Base-by-base conservation (phyloP, 2,888 invertebrate species). In the Exephanes ischioxanthus region DNA sequence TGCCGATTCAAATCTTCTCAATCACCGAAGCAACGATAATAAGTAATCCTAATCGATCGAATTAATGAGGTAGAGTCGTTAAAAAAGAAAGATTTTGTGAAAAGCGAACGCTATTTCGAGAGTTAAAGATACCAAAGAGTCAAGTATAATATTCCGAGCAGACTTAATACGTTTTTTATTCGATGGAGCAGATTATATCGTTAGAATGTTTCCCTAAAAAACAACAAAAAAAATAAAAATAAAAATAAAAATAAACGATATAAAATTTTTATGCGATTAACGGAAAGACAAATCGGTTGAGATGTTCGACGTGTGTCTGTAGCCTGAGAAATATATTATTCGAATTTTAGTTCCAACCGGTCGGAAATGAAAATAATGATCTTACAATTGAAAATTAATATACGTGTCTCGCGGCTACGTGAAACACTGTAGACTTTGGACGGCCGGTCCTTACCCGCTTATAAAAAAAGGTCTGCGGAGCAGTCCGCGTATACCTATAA, bases 361-460 rank as follows among this genome's bases (percentile, higher is more conserved):
- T 16, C 30, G 11, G 14, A n/a, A 33, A 71, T 19, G 14, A 67
- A 55, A 67, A 26, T 26, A 68, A 51, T 45, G 45, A n/a, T 11
- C 22, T 30, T 51, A 19, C 26, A 63, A 77, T 78, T 26, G 48
- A 66, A 37, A 41, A 63, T 45, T 70, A 55, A 66, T 58, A 58
- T 67, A 85, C 82, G 79, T 67, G 71, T 22, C 67, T 80, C 76
- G 66, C 79, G 82, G 80, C 41, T 82, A 51, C n/a, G 2, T 33
- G 58, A 19, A 70, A 66, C 55, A 70, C 73, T 37, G 9, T 75
- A 85, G 71, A 66, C 61, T 77, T 72, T 80, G 85, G 80, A 85
- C 85, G 85, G 83, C 83, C 80, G 71, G 76, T 85, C 80, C 80
- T 80, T 72, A 77, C 55, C 4, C 72, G 83, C 68, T 73, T 37